Conservation (phyloP, 2,888 invertebrate species). For the Phlogophora meticulosa region DNA sequence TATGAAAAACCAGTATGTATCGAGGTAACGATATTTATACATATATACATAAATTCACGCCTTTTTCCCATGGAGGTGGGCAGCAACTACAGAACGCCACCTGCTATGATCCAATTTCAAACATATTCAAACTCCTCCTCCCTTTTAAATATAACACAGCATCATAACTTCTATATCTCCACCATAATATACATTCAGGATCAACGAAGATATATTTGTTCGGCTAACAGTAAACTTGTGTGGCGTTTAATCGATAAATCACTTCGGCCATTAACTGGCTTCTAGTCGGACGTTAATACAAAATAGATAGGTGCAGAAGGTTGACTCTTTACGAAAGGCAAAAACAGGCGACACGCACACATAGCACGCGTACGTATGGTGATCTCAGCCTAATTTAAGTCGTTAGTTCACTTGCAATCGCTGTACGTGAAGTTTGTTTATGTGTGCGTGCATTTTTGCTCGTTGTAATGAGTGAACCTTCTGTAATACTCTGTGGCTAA, state of each 20-base stretch:
- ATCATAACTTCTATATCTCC: conserved; percentile 11
- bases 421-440: background rate
- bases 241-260: conserved; percentile 60
- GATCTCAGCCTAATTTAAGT: background rate
- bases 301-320: conserved; percentile 1
- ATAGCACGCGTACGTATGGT: background rate
- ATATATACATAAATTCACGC: too few species aligned
- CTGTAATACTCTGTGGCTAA: conserved; percentile 10
- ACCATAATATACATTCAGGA: conserved; percentile 17
- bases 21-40: too few species aligned
- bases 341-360: background rate
- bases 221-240: conserved; percentile 47
- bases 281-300: conserved; percentile 10
- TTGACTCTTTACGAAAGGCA: background rate
- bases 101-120: too few species aligned
- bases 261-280: conserved; percentile 49
- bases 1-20: too few species aligned
- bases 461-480: background rate
- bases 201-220: conserved; percentile 46
- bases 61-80: too few species aligned
- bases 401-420: background rate
- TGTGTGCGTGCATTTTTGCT: background rate
- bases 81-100: too few species aligned
- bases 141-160: background rate
- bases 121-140: background rate